Base-by-base conservation (phyloP, 2,113 vertebrate genomes). In the Brienomyrus longianalis region DNA sequence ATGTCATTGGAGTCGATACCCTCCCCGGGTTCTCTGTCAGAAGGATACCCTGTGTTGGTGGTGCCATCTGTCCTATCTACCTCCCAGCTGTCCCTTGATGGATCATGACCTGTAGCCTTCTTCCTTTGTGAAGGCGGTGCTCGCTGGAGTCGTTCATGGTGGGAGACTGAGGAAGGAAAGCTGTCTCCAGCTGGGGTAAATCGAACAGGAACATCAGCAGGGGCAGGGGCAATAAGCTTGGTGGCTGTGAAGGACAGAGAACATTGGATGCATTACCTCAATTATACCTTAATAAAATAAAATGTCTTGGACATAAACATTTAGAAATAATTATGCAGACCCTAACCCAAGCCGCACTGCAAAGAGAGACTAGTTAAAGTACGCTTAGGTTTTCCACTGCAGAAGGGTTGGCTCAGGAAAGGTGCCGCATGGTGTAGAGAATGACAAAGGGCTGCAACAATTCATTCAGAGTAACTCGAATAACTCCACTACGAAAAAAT, bases 1-100 rank as follows among this genome's bases (percentile, higher is more conserved):
- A 96, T 94, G 80, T 95, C 93, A 89, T 96, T 95, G 0, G 95
- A 95, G 90, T 96, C 96, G 0, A 96, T 96, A 87, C 96, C 96
- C 90, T 96, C 96, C 8, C 94, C 96, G 1, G 96, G 96, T 86
- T 96, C 96, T 93, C 96, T 94, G 88, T 94, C 94, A 17, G 91
- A 59, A n/a, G 94, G 94, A 90, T 93, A 95, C 17, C 91, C 91
- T 21, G 88, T 51, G 15, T 21, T 43, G 89, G 17, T 11, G 87
- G 83, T 21, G 90, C 92, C 2, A 9, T 52, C 83, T 48, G 43
- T 88, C 52, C 74, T 90, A 74, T 92, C 83, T 21, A 92, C 85
- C 48, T 31, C 39, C 17, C 48, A 17, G 19, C 27, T 90, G 54
- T 92, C 91, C 51, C 89, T 91, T 13, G 83, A 90, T 87, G 88